Base-by-base conservation (phyloP, 2,797 vertebrate species). In the Tangara arthus region DNA sequence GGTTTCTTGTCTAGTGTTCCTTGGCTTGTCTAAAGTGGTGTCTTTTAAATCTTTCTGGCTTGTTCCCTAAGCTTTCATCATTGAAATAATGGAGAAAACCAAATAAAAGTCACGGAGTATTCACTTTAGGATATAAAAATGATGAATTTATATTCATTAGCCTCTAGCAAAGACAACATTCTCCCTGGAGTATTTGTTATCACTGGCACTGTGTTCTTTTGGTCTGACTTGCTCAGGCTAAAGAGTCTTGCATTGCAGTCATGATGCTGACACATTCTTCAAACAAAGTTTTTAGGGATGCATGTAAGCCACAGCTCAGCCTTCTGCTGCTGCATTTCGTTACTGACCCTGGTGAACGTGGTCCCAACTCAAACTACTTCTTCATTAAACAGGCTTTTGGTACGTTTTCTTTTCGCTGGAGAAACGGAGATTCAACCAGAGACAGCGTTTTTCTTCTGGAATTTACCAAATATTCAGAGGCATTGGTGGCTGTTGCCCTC, bases 111-210 rank as follows among this genome's bases (percentile, higher is more conserved):
- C 17, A n/a, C 8, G 18, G 24, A 65, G 6, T 65, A 47, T 90
- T 92, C 92, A 16, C 56, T 95, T 87, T 91, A 85, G 70, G 52
- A 66, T 77, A 59, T 44, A 69, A 82, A 93, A 93, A 71, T 63
- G 9, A 84, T 32, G 11, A 18, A 77, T 69, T 92, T 91, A 34
- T 87, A 82, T 93, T 91, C 14, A 60, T 90, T 85, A 88, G 39
- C 76, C 21, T 93, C 57, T 61, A 93, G 82, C 64, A 73, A 94
- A 87, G 64, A 63, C 75, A 81, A 7, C 28, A 27, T 68, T 65
- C 24, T 92, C 46, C 35, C 57, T 6, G 1, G 42, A n/a, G 19
- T 72, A 27, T 84, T 87, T 88, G 44, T 91, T 95, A 68, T 63
- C 78, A 68, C 15, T 76, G 46, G 4, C 60, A 44, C 28, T 44